A percentile compares a stretch with the other conserved stretches of the same genome.
Conservation (phyloP, 2,113 vertebrate genomes). For the Corythoichthys haematopterus region DNA sequence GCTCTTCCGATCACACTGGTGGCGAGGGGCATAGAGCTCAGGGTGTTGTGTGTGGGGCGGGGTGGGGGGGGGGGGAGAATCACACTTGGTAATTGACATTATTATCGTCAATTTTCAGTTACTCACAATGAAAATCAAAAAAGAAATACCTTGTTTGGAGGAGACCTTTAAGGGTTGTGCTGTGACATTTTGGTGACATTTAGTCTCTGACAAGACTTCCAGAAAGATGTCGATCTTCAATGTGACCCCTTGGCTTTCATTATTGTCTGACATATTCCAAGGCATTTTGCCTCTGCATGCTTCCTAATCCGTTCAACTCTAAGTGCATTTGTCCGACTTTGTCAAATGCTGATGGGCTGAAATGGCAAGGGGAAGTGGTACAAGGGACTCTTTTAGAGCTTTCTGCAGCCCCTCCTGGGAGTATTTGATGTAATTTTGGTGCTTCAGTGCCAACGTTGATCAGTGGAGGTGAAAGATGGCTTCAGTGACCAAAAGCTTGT, state of each 20-base stretch:
- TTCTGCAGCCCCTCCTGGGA: slow-evolving; percentile 20
- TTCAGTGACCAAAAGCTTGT: slow-evolving; percentile 57
- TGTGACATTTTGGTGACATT: slow-evolving; percentile 70
- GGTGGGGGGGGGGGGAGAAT: too few species aligned
- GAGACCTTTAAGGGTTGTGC: slow-evolving; percentile 22
- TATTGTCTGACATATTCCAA: slow-evolving; percentile 42
- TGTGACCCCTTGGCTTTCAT: slow-evolving; percentile 35
- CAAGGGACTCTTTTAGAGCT: slow-evolving; percentile 33
- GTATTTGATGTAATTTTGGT: slow-evolving; percentile 34
- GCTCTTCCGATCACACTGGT: too few species aligned
- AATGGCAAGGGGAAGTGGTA: slow-evolving; percentile 31
- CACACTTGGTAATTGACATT: neutral
- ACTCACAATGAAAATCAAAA: slow-evolving; percentile 7
- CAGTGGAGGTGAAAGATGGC: slow-evolving; percentile 50
- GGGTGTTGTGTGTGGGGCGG: too few species aligned
- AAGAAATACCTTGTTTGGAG: slow-evolving; percentile 14
- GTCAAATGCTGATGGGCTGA: slow-evolving; percentile 48
- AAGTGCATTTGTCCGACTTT: slow-evolving; percentile 42
- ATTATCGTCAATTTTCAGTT: neutral
- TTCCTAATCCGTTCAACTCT: slow-evolving; percentile 26
- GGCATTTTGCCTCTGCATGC: slow-evolving; percentile 34
- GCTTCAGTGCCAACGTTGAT: slow-evolving; percentile 50
- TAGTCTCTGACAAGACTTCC: slow-evolving; percentile 37
- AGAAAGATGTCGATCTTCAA: slow-evolving; percentile 41
- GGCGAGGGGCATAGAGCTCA: too few species aligned